phyloP scores from a whole-genome alignment of 2,888 invertebrate genomes.

The Pogonocherus hispidulus region DNA sequence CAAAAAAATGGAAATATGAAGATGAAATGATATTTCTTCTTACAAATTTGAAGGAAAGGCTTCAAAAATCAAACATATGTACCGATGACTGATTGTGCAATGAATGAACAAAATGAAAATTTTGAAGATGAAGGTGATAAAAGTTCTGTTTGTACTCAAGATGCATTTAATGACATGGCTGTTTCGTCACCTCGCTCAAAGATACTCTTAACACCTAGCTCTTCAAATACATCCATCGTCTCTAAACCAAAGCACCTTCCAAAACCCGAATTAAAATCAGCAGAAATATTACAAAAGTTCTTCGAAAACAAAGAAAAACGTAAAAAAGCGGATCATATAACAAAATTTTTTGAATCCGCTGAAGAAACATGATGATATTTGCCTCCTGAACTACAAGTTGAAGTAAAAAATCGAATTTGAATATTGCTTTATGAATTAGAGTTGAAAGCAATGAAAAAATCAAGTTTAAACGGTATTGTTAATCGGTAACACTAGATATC shows the following conservation, averaged over 20 bases:
- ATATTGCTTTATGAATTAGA: constrained; percentile 20
- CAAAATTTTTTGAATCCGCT: constrained; percentile 21
- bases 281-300: neutral
- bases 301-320: constrained; percentile 12
- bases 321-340: constrained; percentile 9
- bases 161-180: constrained; percentile 12
- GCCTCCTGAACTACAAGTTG: too few species aligned
- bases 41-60: constrained; percentile 15
- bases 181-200: constrained; percentile 27
- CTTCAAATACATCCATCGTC: neutral
- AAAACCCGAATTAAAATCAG: constrained; percentile 1
- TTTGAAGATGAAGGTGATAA: constrained; percentile 5
- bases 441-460: constrained; percentile 5
- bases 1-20: constrained; percentile 28
- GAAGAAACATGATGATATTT: neutral
- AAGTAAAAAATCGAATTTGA: too few species aligned
- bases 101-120: constrained; percentile 8
- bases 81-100: constrained; percentile 13
- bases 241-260: constrained; percentile 3
- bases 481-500: constrained; percentile 10
- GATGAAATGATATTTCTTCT: constrained; percentile 16
- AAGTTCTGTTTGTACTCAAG: neutral
- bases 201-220: constrained; percentile 17
- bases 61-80: constrained; percentile 18
- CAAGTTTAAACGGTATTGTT: too few species aligned